Evolutionary conservation across 2,888 invertebrate genomes (phyloP).

Genomic region (Ypsolopha scabrella): DNA sequence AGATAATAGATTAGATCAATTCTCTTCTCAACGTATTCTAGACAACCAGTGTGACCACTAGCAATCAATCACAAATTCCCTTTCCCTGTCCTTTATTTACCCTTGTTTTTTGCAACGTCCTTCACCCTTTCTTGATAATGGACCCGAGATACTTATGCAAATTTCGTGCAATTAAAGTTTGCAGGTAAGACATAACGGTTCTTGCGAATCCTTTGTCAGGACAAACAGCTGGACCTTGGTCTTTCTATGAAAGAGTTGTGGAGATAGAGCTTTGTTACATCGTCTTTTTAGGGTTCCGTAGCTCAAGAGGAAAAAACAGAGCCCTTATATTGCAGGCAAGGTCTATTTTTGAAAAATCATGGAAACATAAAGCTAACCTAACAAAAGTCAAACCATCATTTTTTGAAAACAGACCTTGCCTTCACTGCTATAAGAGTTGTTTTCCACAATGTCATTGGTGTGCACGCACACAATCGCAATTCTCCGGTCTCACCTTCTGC

Average conservation of each 20-base stretch:
- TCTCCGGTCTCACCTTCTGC: too few species aligned
- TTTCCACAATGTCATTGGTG: too few species aligned
- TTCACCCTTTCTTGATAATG: conserved; percentile 15
- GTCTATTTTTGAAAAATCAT: too few species aligned
- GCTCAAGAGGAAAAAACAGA: too few species aligned
- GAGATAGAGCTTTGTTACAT: not conserved
- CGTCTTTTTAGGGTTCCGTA: too few species aligned
- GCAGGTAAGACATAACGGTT: conserved; percentile 37
- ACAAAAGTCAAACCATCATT: too few species aligned
- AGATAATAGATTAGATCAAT: too few species aligned
- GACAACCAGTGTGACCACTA: conserved; percentile 24
- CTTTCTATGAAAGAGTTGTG: not conserved
- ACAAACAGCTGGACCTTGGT: conserved; percentile 24
- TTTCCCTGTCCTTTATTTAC: conserved; percentile 26
- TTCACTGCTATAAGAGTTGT: too few species aligned
- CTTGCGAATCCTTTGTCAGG: conserved; percentile 33
- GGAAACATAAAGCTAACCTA: too few species aligned
- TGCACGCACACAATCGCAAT: too few species aligned
- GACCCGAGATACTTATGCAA: conserved; percentile 42
- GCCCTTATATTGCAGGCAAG: too few species aligned
- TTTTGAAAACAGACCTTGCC: too few species aligned
- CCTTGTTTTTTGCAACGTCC: conserved; percentile 4
- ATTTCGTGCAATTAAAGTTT: conserved; percentile 50
- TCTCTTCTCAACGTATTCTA: conserved; percentile 11
- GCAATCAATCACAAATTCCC: conserved; percentile 35